These are phyloP conservation scores for Montifringilla adamsi DNA, from an alignment of 2,113 vertebrate genomes.

Conservation along the genomic window DNA sequence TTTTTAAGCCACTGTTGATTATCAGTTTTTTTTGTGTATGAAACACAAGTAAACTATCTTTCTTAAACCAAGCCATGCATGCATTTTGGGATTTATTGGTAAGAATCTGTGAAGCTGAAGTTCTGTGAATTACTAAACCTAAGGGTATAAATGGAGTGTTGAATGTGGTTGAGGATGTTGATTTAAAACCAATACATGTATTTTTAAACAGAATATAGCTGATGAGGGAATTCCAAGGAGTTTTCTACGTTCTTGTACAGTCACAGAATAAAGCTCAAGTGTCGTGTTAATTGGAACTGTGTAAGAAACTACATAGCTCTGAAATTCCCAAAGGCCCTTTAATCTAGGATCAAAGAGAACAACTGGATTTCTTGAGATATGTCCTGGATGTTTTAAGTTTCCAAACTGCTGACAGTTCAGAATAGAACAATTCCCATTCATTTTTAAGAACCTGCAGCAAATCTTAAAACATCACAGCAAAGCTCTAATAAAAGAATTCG, in stretches of 20 bases:
- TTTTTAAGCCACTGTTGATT: slow-evolving; percentile 78
- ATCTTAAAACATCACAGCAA: slow-evolving; percentile 21
- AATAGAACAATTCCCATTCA: not conserved
- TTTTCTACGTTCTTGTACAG: slow-evolving; percentile 25
- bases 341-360: slow-evolving; percentile 37
- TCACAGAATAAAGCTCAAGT: slow-evolving; percentile 51
- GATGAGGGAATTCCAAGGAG: slow-evolving; percentile 30
- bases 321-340: slow-evolving; percentile 5
- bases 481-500: not conserved
- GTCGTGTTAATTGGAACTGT: slow-evolving; percentile 32
- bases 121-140: slow-evolving; percentile 47
- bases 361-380: slow-evolving; percentile 21
- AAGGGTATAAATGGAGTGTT: slow-evolving; percentile 42
- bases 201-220: slow-evolving; percentile 21
- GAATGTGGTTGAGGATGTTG: not conserved
- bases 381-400: slow-evolving; percentile 25
- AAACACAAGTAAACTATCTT: slow-evolving; percentile 84
- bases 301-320: slow-evolving; percentile 33
- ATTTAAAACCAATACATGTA: slow-evolving; percentile 39
- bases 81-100: slow-evolving; percentile 77
- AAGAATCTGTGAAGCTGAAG: slow-evolving; percentile 58
- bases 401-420: slow-evolving; percentile 27
- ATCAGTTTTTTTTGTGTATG: slow-evolving; percentile 78
- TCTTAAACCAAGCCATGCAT: slow-evolving; percentile 80
- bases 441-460: slow-evolving; percentile 22